Base-by-base conservation (phyloP, 2,888 invertebrate species). In the Caenorhabditis sp. region DNA sequence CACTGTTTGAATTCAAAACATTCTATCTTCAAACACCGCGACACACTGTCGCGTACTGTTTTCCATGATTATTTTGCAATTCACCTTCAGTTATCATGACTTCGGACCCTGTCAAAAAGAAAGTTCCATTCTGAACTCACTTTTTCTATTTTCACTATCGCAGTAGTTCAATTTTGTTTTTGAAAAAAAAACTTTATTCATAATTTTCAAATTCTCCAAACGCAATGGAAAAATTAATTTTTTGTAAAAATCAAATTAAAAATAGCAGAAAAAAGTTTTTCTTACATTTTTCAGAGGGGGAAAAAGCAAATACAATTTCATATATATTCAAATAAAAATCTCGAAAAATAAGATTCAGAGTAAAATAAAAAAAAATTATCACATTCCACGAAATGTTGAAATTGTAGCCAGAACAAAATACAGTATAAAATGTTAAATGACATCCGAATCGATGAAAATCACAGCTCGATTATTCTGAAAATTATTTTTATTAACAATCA, bases 361-460 rank as follows among this genome's bases (percentile, higher is more conserved):
- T n/a, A 4, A 31, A 19, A 49, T 49, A 19, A 5, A 49, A 49
- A 17, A 43, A 43, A 43, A 43, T 17, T 43, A 43, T 43, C 43
- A 43, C 43, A 43, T 43, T 43, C 14, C 43, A 17, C 43, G 43
- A 43, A 43, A 43, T 43, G 43, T 43, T 17, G 43, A 43, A 43
- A 43, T 43, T 43, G 43, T 43, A 43, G 43, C 43, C 43, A 43
- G 14, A 49, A n/a, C 5, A 49, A 14, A 19, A 17, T 17, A 43
- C 43, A 43, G 43, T 17, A 43, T 17, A 43, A 43, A 17, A 17
- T 43, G 51, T 51, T 51, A 51, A 51, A 51, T 51, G 51, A 51
- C 58, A 62, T 68, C 67, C 62, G 67, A 68, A 58, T 58, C 62
- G 31, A 54, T 36, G 51, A 27, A 62, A 62, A 59, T 68, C 43